Evolutionary conservation across 2,888 invertebrate genomes (phyloP), one percentile per base, ranked within the genome.

Genomic region (Therioaphis trifolii): DNA sequence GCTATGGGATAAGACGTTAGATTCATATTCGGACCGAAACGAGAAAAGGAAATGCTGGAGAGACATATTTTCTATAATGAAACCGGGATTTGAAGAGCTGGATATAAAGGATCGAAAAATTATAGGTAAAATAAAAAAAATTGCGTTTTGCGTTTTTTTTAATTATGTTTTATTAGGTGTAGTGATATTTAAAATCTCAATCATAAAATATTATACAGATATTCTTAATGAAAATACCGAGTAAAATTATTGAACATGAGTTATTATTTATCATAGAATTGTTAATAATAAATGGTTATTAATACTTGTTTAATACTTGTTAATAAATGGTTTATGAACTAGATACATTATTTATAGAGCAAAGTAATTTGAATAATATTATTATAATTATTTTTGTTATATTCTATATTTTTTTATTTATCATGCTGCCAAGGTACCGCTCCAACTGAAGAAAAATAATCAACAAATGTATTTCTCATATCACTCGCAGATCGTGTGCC

Each of bases 1-100:
- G n/a, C n/a, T n/a, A n/a, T 18, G 15, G 66, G n/a, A 66, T 66
- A 66, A 66, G 35, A 66, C 66, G n/a, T 35, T 66, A 35, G 35
- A 66, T n/a, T 66, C 35, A 35, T 66, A 66, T 35, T 66, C 66
- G 9, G 66, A 66, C 11, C n/a, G 66, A 66, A 66, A 66, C 66
- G 66, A 66, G n/a, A 66, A 66, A n/a, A 66, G 29, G 35, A 66
- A 66, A 66, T 66, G 66, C 35, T 35, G n/a, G 35, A 35, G 11
- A 35, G 66, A 35, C 35, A 18, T 66, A 66, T 66, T 66, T 66
- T 66, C n/a, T 66, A 35, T n/a, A 66, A 66, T 66, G 35, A 66
- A 66, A 66, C 66, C 66, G 11, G n/a, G 66, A 35, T 66, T 66
- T 66, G 66, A 66, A 66, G 66, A 66, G 66, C n/a, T 61, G 18